These are phyloP conservation scores for Hoplostethus mediterraneus DNA, from an alignment of 2,797 vertebrate species.

Conservation along the genomic window DNA sequence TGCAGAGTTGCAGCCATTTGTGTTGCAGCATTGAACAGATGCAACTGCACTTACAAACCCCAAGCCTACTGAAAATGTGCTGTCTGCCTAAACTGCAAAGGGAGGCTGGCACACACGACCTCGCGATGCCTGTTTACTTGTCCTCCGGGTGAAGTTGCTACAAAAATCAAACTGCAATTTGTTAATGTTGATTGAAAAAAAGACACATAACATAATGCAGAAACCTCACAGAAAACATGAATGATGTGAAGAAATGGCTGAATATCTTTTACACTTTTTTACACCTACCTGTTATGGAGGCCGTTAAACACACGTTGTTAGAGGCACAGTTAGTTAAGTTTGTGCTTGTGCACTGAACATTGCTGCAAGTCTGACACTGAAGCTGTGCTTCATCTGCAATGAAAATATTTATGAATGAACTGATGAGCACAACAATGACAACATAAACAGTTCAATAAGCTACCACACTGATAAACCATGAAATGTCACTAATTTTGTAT, in stretches of 20 bases:
- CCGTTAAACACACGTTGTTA: constrained; percentile 22
- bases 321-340: fast-evolving
- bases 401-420: not conserved
- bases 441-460: too few species aligned
- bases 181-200: not conserved
- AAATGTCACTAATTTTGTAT: too few species aligned
- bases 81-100: constrained; percentile 2
- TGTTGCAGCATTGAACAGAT: constrained; percentile 34
- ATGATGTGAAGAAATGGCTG: too few species aligned
- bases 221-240: too few species aligned
- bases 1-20: constrained; percentile 34
- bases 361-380: constrained; percentile 8
- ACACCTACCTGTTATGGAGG: constrained; percentile 9
- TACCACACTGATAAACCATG: too few species aligned
- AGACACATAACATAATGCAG: too few species aligned
- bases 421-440: too few species aligned
- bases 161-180: not conserved
- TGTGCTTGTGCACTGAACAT: fast-evolving
- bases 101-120: constrained; percentile 18
- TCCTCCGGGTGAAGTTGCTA: not conserved
- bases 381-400: constrained; percentile 24
- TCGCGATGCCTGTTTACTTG: not conserved
- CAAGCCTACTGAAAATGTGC: constrained; percentile 5
- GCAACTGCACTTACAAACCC: not conserved
- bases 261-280: too few species aligned